Base-by-base conservation (phyloP, 2,113 vertebrate genomes). In the Lamprologus sp. region DNA sequence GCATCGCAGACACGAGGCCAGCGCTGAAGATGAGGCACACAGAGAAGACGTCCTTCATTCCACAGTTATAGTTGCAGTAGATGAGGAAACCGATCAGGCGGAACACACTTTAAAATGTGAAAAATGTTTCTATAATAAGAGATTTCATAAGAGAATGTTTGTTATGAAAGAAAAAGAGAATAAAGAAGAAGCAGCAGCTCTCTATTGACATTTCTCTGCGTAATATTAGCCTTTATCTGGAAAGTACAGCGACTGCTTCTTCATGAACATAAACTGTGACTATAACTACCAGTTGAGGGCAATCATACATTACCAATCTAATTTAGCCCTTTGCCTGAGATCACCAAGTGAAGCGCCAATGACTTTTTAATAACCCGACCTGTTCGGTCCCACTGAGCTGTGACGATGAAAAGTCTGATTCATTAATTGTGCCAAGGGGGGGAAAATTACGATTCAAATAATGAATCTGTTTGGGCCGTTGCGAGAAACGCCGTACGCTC, bases 301-400 rank as follows among this genome's bases (percentile, higher is more conserved):
- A 94, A 89, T 94, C 88, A 88, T 86, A 93, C 86, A 91, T 92
- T 92, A 88, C 86, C 84, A 86, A 91, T 89, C 63, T 91, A 90
- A 95, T 94, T 92, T 91, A 83, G 68, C 87, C 55, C 85, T 88
- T 86, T 92, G 85, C 80, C 83, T 70, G 75, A 92, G 91, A 93
- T 93, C 86, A 84, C 89, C n/a, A 73, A 92, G 88, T 73, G 93
- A 81, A 90, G 89, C 68, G 7, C 81, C 89, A 84, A 95, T 93
- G 87, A 87, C 90, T 95, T 95, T 96, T 95, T 95, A 95, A 95
- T 96, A 93, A 94, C 91, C 90, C 45, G 53, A 94, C 90, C 92
- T 89, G 90, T 91, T 94, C 86, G 33, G 84, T 92, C 82, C 87
- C 92, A 88, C 90, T 79, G 92, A 92, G 88, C 90, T 68, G 87